Percentiles rank a stretch among this genome's conserved stretches.
These are phyloP conservation scores for Philypnodon macrostomus DNA, from an alignment of 2,797 vertebrate species.

Conservation along the genomic window DNA sequence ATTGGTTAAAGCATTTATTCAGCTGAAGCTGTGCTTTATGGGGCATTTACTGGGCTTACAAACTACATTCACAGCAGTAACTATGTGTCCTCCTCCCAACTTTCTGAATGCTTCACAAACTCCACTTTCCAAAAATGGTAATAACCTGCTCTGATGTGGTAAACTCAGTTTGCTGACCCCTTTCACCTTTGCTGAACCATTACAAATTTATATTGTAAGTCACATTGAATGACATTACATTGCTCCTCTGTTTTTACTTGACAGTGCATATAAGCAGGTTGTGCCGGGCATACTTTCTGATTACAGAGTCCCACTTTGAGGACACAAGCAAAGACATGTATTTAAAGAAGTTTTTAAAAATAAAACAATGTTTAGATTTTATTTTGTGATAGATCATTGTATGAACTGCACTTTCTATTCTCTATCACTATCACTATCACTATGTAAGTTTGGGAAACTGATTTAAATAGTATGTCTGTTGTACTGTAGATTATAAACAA, in stretches of 20 bases:
- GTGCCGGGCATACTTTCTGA: slow-evolving; percentile 23
- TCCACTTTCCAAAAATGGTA: slow-evolving; percentile 7
- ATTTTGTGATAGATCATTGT: no score
- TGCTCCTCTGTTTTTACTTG: not conserved
- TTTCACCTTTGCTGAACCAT: not conserved
- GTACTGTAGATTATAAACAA: no score
- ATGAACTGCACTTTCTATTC: no score
- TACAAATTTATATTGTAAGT: not conserved
- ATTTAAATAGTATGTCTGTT: no score
- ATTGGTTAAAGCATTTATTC: no score
- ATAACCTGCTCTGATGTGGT: slow-evolving; percentile 1
- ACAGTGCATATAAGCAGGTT: slow-evolving; percentile 17
- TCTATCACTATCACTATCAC: no score
- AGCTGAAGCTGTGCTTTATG: slow-evolving; percentile 5
- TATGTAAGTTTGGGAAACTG: no score
- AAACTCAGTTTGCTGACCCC: not conserved
- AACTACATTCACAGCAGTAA: not conserved
- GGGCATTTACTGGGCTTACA: not conserved
- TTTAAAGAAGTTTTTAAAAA: no score
- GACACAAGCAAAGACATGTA: slow-evolving; percentile 22
- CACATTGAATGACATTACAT: slow-evolving; percentile 3
- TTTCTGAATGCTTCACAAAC: slow-evolving; percentile 4
- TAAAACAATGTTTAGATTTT: no score
- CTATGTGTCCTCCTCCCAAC: slow-evolving; percentile 1
- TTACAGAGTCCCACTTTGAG: slow-evolving; percentile 14